phyloP scores from a whole-genome alignment of 2,113 vertebrate genomes.

The Equus przewalskii region DNA sequence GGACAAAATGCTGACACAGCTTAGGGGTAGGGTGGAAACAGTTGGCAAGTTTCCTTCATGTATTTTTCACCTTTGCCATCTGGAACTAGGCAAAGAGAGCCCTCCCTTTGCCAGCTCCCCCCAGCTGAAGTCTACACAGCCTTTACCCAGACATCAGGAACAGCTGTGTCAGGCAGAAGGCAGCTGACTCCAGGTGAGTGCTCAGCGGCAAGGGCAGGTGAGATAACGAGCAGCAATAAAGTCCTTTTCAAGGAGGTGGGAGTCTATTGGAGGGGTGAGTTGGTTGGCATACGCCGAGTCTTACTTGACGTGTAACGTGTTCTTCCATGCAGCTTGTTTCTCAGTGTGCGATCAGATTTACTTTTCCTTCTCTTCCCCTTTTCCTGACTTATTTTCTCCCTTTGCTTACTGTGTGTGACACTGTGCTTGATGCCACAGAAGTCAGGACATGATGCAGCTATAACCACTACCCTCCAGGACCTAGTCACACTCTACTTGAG shows the following conservation, averaged over 20 bases:
- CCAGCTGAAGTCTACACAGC: slow-evolving; percentile 10
- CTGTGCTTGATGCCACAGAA: not conserved
- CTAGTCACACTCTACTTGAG: not conserved
- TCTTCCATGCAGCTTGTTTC: slow-evolving; percentile 27
- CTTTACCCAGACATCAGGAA: slow-evolving; percentile 67
- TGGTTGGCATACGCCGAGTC: not conserved
- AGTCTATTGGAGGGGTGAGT: not conserved
- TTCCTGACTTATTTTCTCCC: not conserved
- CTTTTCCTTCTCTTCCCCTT: not conserved
- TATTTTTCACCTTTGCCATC: slow-evolving; percentile 71
- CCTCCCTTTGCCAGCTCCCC: slow-evolving; percentile 50
- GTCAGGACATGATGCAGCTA: not conserved
- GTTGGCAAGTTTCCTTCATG: not conserved
- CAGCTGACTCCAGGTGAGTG: slow-evolving; percentile 14
- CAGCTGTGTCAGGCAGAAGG: slow-evolving; percentile 76
- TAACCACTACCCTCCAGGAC: not conserved
- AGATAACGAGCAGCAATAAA: slow-evolving; percentile 52
- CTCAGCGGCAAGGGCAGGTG: slow-evolving; percentile 51
- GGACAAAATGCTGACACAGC: slow-evolving; percentile 47
- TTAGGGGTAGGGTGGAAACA: not conserved
- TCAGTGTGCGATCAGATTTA: not conserved
- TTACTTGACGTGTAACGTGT: not conserved
- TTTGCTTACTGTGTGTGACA: not conserved
- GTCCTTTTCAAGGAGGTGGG: slow-evolving; percentile 3
- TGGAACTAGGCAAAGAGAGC: slow-evolving; percentile 26